These are phyloP conservation scores for Hybos culiciformis DNA, from an alignment of 2,888 invertebrate species.

Conservation along the genomic window DNA sequence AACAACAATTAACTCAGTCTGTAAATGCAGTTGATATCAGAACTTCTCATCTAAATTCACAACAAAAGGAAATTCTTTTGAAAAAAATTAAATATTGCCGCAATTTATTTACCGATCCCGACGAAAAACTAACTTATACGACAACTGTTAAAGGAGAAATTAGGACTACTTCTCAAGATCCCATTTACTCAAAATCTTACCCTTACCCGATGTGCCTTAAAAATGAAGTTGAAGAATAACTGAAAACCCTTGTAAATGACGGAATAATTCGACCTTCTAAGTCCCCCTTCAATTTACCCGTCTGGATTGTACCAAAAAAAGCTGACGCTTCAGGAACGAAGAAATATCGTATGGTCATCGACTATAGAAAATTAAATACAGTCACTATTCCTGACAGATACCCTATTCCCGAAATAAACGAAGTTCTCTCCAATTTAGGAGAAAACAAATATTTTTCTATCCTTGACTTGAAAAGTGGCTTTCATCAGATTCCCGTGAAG, in stretches of 20 bases:
- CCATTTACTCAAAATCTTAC: constrained; percentile 10
- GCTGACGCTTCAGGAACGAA: constrained; percentile 6
- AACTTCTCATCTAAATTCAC: constrained; percentile 2
- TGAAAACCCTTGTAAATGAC: constrained; percentile 4
- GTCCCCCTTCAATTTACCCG: constrained; percentile 12
- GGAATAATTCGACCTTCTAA: constrained; percentile 8
- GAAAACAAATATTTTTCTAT: constrained; percentile 6
- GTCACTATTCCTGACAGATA: constrained; percentile 7
- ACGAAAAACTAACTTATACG: constrained; percentile 9
- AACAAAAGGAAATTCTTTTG: constrained; percentile 6
- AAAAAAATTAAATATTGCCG: constrained; percentile 2
- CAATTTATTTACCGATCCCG: constrained; percentile 10
- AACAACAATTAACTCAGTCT: constrained; percentile 2
- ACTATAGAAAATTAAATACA: constrained; percentile 9
- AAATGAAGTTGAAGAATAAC: constrained; percentile 8
- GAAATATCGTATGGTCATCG: constrained; percentile 8
- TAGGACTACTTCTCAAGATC: constrained; percentile 5
- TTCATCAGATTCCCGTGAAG: background rate
- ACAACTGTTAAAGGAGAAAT: constrained; percentile 12
- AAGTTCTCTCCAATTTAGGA: constrained; percentile 4
- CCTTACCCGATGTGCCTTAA: constrained; percentile 8
- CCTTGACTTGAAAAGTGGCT: constrained; percentile 3
- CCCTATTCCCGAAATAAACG: constrained; percentile 5
- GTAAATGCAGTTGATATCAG: constrained; percentile 4
- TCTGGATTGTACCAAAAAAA: constrained; percentile 10